Evolutionary conservation across 2,888 invertebrate genomes (phyloP).

Genomic region (Craniophora ligustri): DNA sequence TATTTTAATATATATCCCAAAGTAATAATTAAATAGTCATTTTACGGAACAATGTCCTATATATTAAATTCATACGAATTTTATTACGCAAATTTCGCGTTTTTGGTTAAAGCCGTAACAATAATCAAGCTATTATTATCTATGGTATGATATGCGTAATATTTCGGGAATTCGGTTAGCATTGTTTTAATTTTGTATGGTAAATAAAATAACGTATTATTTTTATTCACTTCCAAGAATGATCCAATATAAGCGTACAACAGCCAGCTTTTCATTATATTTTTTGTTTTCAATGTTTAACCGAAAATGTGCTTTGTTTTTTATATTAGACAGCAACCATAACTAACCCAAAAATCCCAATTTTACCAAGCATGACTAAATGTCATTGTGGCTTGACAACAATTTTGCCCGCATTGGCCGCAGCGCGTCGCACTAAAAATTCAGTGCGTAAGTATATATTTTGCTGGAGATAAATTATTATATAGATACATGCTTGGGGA

Average conservation of each 20-base stretch:
- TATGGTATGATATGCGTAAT: neutral
- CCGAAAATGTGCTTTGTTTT: too few relatives aligned
- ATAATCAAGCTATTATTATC: neutral
- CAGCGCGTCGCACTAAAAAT: constrained; percentile 48
- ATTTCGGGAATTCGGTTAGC: neutral
- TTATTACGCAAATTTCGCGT: neutral
- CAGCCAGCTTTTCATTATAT: too few relatives aligned
- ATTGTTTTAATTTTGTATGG: too few relatives aligned
- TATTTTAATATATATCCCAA: constrained; percentile 26
- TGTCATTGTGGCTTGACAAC: constrained; percentile 4
- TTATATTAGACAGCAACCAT: neutral
- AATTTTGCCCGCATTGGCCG: constrained; percentile 17
- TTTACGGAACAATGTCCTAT: neutral
- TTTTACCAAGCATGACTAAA: constrained; percentile 3
- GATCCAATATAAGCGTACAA: too few relatives aligned
- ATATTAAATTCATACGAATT: constrained; percentile 4
- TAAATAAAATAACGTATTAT: too few relatives aligned
- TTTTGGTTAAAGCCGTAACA: neutral
- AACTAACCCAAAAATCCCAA: neutral
- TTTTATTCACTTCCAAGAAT: too few relatives aligned
- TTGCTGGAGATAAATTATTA: constrained; percentile 38
- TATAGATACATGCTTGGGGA: neutral
- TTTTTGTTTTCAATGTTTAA: too few relatives aligned
- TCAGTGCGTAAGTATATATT: constrained; percentile 20
- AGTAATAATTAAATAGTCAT: constrained; percentile 9